A percentile compares a stretch with the other conserved stretches of the same genome.
Conservation (phyloP, 2,797 vertebrate genomes). For the Gallinago stenura region DNA sequence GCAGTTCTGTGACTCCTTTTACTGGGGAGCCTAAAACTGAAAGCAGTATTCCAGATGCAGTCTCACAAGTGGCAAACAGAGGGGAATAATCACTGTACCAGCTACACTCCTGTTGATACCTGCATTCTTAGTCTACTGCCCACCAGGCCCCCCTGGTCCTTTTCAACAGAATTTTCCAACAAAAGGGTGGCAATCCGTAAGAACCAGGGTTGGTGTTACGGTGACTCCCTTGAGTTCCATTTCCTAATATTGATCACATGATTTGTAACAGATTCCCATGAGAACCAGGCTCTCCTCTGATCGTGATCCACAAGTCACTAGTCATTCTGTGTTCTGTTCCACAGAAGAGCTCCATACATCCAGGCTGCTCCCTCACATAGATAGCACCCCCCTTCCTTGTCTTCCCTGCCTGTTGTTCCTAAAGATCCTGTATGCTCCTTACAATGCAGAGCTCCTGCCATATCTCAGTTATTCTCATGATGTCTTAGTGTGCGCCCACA, state of each 20-base stretch:
- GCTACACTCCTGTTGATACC: background rate
- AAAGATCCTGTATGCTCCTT: background rate
- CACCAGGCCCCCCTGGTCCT: background rate
- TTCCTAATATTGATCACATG: background rate
- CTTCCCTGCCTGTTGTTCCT: background rate
- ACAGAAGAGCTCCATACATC: background rate
- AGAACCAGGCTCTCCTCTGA: background rate
- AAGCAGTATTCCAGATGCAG: background rate
- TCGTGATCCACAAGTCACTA: background rate
- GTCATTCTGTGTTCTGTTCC: background rate
- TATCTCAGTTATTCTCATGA: background rate
- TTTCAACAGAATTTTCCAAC: background rate
- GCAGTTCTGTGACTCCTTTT: background rate
- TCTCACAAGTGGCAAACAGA: background rate
- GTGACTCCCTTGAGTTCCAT: background rate
- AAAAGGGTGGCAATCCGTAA: background rate
- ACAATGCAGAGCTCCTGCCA: background rate
- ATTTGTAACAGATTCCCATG: background rate
- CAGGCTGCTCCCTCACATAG: background rate
- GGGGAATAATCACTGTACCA: background rate
- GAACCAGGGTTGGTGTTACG: background rate
- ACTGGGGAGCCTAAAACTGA: background rate
- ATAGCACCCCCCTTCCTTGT: background rate
- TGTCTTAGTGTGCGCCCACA: background rate
- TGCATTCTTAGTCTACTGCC: background rate